Evolutionary conservation across 2,797 vertebrate species (phyloP).

Genomic region (Sebastes goodei): DNA sequence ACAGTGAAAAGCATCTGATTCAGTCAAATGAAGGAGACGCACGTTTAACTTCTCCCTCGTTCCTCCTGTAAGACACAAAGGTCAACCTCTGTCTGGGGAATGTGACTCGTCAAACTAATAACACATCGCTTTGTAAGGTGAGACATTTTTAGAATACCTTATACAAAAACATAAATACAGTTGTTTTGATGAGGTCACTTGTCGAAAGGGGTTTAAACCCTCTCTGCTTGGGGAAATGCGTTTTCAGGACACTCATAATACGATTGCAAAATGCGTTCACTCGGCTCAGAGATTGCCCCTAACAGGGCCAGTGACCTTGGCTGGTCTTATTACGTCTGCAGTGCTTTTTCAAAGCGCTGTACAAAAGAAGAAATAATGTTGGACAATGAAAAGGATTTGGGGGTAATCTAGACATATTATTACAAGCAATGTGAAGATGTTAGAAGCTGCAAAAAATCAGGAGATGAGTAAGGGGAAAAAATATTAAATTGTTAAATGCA

Average conservation of each 20-base stretch:
- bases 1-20: not conserved
- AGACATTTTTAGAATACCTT: constrained; percentile 13
- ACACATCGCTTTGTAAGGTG: not conserved
- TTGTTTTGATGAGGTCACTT: constrained; percentile 22
- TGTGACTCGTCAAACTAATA: constrained; percentile 4
- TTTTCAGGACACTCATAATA: constrained; percentile 35
- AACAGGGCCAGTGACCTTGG: constrained; percentile 55
- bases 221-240: constrained; percentile 1
- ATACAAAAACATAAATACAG: constrained; percentile 1
- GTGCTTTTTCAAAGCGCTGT: not conserved
- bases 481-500: not conserved
- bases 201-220: constrained; percentile 14
- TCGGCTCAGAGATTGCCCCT: constrained; percentile 30
- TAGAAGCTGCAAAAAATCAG: not conserved
- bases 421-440: not conserved
- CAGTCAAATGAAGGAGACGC: not conserved
- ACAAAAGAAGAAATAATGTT: constrained; percentile 2
- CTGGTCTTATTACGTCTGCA: constrained; percentile 11
- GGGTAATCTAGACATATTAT: not conserved
- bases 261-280: constrained; percentile 35
- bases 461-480: not conserved
- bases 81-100: not conserved
- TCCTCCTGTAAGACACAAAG: not conserved
- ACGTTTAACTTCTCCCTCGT: not conserved
- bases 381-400: not conserved